phyloP scores from a whole-genome alignment of 2,888 invertebrate species.

The Patella pellucida region DNA sequence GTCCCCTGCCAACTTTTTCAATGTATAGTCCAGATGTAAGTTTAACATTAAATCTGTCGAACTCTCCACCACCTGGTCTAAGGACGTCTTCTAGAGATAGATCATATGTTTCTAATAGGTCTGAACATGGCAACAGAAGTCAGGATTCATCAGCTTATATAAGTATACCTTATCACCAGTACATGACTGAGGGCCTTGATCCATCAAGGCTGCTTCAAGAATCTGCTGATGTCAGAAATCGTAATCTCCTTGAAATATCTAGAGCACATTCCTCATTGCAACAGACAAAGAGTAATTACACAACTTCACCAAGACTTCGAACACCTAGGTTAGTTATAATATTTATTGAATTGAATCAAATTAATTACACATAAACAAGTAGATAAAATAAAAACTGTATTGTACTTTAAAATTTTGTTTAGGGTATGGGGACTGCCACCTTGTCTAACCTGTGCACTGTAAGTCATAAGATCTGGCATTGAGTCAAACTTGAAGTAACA shows the following conservation, averaged over 20 bases:
- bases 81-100: conserved; percentile 13
- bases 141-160: not conserved
- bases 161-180: conserved; percentile 17
- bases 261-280: conserved; percentile 42
- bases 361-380: not conserved
- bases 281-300: not conserved
- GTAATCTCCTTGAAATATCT: conserved; percentile 45
- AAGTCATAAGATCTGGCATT: too few relatives aligned
- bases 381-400: not conserved
- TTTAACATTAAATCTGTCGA: not conserved
- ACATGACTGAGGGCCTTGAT: conserved; percentile 32
- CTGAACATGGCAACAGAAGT: not conserved
- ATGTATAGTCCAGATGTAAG: conserved; percentile 1
- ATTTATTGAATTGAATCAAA: not conserved
- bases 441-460: too few relatives aligned
- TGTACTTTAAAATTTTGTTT: not conserved
- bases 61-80: conserved; percentile 10
- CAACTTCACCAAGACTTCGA: not conserved
- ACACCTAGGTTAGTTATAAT: conserved; percentile 12
- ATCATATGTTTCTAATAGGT: not conserved
- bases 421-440: not conserved
- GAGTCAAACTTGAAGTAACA: too few relatives aligned
- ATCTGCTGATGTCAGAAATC: conserved; percentile 45
- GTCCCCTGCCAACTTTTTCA: not conserved
- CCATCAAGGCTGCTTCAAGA: conserved; percentile 49